A percentile compares a stretch with the other conserved stretches of the same genome.
Evolutionary conservation across 2,113 vertebrate genomes (phyloP).

Genomic region (Odocoileus virginianus): DNA sequence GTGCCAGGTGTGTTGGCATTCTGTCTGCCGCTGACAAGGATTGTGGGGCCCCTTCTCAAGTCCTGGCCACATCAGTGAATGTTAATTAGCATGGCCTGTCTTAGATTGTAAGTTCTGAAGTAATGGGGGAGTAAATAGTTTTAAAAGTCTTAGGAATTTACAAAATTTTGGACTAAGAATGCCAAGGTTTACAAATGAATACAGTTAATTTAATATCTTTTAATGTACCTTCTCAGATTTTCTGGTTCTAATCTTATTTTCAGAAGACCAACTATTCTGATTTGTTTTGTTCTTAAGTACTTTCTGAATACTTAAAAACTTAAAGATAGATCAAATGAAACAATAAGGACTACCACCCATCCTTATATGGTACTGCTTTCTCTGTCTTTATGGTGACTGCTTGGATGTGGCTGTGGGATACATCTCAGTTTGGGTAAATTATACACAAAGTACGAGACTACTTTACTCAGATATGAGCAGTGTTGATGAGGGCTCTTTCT

Average conservation of each 20-base stretch:
- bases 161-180: background rate
- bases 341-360: background rate
- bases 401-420: background rate
- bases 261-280: background rate
- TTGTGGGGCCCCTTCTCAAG: background rate
- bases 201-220: background rate
- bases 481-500: background rate
- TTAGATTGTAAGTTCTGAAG: background rate
- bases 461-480: background rate
- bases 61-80: background rate
- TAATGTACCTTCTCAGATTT: background rate
- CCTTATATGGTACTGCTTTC: background rate
- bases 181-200: background rate
- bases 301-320: background rate
- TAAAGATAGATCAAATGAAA: background rate
- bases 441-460: background rate
- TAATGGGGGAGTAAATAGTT: background rate
- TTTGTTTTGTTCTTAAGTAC: background rate
- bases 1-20: background rate
- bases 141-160: background rate
- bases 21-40: background rate
- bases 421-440: background rate
- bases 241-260: conserved; percentile 4
- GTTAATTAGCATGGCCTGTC: background rate
- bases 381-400: background rate